A percentile compares a stretch with the other conserved stretches of the same genome.
These are phyloP conservation scores for Coccyzus lansbergi DNA, from an alignment of 2,797 vertebrate species.

Conservation along the genomic window DNA sequence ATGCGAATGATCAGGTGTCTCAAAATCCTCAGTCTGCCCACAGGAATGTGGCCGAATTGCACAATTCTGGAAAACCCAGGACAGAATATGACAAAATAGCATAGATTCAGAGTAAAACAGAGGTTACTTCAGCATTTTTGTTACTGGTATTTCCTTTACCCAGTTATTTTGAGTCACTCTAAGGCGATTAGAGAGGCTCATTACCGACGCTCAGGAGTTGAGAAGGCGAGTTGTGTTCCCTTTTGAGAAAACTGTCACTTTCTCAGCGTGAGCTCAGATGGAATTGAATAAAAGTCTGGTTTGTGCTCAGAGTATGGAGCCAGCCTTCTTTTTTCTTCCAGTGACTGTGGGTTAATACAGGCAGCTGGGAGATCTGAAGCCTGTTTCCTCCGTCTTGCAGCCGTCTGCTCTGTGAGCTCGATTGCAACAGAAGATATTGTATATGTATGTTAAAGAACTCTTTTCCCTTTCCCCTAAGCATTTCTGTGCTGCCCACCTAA, in stretches of 20 bases:
- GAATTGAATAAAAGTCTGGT: constrained; percentile 62
- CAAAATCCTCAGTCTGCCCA: background rate
- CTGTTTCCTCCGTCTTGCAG: background rate
- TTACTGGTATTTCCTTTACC: constrained; percentile 16
- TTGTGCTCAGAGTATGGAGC: background rate
- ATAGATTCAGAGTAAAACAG: background rate
- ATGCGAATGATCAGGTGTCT: background rate
- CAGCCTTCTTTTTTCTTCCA: constrained; percentile 1
- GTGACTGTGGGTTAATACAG: constrained; percentile 44
- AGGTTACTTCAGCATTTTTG: background rate
- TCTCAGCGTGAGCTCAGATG: constrained; percentile 54
- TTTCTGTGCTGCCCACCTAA: background rate
- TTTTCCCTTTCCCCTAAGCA: background rate
- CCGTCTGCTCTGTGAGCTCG: background rate
- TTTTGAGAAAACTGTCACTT: constrained; percentile 57
- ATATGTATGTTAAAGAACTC: background rate
- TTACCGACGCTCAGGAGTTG: constrained; percentile 33
- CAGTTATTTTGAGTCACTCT: constrained; percentile 57
- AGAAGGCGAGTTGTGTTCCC: constrained; percentile 50
- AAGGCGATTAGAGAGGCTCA: constrained; percentile 57
- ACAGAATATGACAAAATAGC: background rate
- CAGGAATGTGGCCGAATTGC: background rate
- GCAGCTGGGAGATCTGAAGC: constrained; percentile 23
- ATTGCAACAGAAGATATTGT: background rate
- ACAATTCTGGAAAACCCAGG: background rate